These are phyloP conservation scores for Hipposideros larvatus DNA, from an alignment of 2,797 vertebrate species.

Conservation along the genomic window DNA sequence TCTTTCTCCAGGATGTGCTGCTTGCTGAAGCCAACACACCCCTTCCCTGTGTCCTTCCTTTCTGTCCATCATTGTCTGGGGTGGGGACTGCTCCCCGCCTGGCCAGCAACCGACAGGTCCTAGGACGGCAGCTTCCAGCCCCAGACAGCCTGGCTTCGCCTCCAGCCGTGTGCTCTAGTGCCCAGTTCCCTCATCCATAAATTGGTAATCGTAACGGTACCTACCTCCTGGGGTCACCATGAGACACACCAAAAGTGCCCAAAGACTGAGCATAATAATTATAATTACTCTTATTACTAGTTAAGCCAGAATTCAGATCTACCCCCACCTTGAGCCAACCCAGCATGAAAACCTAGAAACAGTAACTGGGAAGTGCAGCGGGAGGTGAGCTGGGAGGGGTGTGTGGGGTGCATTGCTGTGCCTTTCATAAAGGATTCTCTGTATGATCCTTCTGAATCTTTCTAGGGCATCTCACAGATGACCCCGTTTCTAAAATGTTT, in stretches of 20 bases:
- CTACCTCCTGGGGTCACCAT: fast-evolving
- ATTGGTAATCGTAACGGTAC: fast-evolving
- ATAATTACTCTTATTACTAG: background rate
- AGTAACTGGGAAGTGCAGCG: no score
- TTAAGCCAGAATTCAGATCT: background rate
- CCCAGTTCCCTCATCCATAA: fast-evolving
- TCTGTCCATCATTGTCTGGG: no score
- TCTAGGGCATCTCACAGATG: background rate
- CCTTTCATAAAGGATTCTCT: background rate
- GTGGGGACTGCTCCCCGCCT: no score
- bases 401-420: background rate
- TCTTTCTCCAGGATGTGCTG: background rate
- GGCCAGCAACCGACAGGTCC: background rate
- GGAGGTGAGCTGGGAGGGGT: fast-evolving
- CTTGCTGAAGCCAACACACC: background rate
- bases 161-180: background rate
- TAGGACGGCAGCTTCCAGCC: fast-evolving
- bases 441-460: background rate
- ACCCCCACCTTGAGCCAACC: background rate
- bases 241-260: fast-evolving
- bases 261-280: fast-evolving
- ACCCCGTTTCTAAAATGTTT: background rate
- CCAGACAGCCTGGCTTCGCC: background rate
- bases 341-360: background rate
- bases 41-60: fast-evolving